A percentile compares a stretch with the other conserved stretches of the same genome.
These are phyloP conservation scores for Tiliqua scincoides DNA, from an alignment of 2,113 vertebrate genomes.

Conservation along the genomic window DNA sequence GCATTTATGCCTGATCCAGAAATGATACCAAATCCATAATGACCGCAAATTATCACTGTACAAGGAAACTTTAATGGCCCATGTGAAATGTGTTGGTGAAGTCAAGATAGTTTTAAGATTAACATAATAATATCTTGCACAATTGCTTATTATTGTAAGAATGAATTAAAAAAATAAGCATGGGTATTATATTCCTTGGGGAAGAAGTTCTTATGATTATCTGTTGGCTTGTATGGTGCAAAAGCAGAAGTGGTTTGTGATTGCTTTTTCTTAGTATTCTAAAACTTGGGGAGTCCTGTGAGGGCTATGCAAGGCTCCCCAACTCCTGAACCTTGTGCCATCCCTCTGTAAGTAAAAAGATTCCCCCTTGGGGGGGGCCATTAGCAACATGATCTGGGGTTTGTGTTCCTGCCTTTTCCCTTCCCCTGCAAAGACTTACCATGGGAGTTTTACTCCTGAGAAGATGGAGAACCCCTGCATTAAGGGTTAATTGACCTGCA, in stretches of 20 bases:
- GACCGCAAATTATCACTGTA: neutral
- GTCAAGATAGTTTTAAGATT: neutral
- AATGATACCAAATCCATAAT: neutral
- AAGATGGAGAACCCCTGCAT: no score
- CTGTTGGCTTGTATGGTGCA: neutral
- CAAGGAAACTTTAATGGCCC: neutral
- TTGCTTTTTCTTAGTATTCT: no score
- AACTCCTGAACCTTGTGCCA: no score
- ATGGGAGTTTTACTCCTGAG: neutral
- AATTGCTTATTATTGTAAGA: neutral
- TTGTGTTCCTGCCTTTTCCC: no score
- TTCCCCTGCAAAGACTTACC: no score
- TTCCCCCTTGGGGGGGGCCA: no score
- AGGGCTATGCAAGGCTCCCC: no score
- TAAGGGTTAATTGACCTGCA: neutral
- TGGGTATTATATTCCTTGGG: no score
- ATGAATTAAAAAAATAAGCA: neutral
- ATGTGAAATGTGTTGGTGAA: constrained; percentile 28
- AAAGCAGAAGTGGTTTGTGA: no score
- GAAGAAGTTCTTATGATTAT: neutral
- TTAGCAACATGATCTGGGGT: no score
- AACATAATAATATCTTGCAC: neutral
- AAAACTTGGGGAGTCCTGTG: no score
- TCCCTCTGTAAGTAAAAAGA: no score
- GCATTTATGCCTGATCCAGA: neutral